Percentiles rank a stretch among this genome's conserved stretches.
Conservation (phyloP, 2,888 invertebrate species). For the Aproaerema taeniolella region DNA sequence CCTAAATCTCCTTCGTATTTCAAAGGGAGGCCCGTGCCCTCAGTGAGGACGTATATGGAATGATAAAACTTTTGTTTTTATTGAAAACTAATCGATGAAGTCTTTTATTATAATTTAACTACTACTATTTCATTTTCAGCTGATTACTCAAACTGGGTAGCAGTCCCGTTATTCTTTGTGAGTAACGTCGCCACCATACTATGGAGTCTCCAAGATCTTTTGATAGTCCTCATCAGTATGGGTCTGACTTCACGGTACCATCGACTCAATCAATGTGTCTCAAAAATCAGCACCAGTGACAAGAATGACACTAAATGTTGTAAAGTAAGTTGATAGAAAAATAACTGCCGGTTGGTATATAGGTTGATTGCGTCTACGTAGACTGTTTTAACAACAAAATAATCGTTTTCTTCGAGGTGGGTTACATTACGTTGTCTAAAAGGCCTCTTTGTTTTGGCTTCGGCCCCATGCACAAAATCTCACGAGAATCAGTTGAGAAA, state of each 20-base stretch:
- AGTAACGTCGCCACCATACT: constrained; percentile 76
- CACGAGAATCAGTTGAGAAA: no score
- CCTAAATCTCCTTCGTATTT: not conserved
- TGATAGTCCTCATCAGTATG: constrained; percentile 81
- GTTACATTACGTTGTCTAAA: no score
- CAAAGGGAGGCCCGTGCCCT: not conserved
- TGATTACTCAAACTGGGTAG: constrained; percentile 42
- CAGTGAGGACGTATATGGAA: not conserved
- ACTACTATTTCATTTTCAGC: constrained; percentile 29
- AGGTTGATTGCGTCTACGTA: not conserved
- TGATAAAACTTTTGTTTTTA: not conserved
- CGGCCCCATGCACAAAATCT: no score
- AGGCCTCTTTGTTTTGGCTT: no score
- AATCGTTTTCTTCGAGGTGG: no score
- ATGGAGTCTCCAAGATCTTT: constrained; percentile 84
- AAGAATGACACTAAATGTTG: constrained; percentile 23
- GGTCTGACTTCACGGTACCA: constrained; percentile 80
- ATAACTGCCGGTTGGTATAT: not conserved
- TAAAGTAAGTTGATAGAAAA: constrained; percentile 22
- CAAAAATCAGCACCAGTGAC: constrained; percentile 29
- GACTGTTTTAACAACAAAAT: not conserved
- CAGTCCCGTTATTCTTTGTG: constrained; percentile 59
- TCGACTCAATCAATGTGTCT: constrained; percentile 71
- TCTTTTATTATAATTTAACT: not conserved
- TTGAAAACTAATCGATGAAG: not conserved